Percentiles rank a stretch among this genome's conserved stretches.
Conservation (phyloP, 2,113 vertebrate species). For the Spea multiplicata region DNA sequence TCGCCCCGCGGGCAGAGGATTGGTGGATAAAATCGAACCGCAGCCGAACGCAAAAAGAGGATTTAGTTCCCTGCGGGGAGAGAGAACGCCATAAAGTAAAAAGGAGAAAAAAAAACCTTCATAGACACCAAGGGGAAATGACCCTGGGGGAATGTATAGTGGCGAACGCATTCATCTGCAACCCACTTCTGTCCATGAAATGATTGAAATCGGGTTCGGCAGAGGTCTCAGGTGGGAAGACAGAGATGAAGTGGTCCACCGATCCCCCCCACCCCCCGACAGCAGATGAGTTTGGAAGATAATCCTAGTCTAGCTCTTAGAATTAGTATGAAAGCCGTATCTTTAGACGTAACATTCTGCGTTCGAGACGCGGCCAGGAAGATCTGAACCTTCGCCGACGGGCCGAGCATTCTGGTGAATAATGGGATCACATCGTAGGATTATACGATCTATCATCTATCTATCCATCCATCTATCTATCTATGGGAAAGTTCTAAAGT, state of each 20-base stretch:
- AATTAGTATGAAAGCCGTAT: neutral
- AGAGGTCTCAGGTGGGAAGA: neutral
- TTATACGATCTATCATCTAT: too few species aligned
- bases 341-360: neutral
- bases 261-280: neutral
- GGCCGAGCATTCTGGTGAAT: neutral
- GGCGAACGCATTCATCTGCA: slow-evolving; percentile 19
- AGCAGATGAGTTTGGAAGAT: slow-evolving; percentile 9
- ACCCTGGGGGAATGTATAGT: neutral
- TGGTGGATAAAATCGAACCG: slow-evolving; percentile 57
- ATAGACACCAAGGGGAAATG: slow-evolving; percentile 46
- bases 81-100: slow-evolving; percentile 44
- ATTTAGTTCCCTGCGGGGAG: slow-evolving; percentile 49
- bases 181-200: slow-evolving; percentile 35
- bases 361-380: neutral
- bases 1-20: slow-evolving; percentile 48
- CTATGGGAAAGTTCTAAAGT: too few species aligned
- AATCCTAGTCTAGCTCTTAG: neutral
- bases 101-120: slow-evolving; percentile 31
- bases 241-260: neutral
- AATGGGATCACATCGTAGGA: neutral
- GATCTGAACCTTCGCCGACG: neutral
- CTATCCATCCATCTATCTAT: too few species aligned
- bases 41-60: slow-evolving; percentile 56
- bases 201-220: slow-evolving; percentile 13